phyloP scores from a whole-genome alignment of 2,888 invertebrate species.

The Rutpela maculata region DNA sequence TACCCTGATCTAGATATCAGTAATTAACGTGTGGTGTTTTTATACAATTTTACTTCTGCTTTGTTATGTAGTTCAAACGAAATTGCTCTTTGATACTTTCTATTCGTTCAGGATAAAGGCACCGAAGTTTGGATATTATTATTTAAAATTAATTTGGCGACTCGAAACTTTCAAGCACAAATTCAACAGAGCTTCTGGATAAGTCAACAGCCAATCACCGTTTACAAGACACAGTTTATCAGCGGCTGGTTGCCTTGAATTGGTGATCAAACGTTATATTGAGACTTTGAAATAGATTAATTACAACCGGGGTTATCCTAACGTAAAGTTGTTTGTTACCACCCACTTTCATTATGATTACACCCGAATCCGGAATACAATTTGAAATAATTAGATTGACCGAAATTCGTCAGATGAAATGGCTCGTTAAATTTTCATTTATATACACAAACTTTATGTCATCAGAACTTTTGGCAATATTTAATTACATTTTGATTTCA shows the following conservation, averaged over 20 bases:
- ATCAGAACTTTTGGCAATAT: neutral
- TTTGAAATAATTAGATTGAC: constrained; percentile 7
- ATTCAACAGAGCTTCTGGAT: neutral
- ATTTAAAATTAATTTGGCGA: constrained; percentile 3
- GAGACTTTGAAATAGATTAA: constrained; percentile 14
- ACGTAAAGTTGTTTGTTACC: constrained; percentile 2
- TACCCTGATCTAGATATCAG: too few species aligned
- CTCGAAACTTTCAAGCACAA: neutral
- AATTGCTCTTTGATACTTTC: neutral
- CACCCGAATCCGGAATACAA: constrained; percentile 2
- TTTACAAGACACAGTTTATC: neutral
- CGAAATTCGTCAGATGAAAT: neutral
- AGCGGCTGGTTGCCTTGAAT: neutral
- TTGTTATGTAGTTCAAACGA: neutral
- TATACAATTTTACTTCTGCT: neutral
- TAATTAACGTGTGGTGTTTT: neutral
- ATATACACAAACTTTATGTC: neutral
- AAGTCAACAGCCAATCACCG: constrained; percentile 7
- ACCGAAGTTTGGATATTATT: neutral
- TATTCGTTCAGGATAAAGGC: neutral
- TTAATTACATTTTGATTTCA: neutral
- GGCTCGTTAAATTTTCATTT: neutral
- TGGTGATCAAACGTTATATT: constrained; percentile 12
- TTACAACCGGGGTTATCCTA: constrained; percentile 1
- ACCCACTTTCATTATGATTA: constrained; percentile 2